Percentiles rank a stretch among this genome's conserved stretches.
Evolutionary conservation across 2,797 vertebrate species (phyloP).

Genomic region (Buceros bicornis): DNA sequence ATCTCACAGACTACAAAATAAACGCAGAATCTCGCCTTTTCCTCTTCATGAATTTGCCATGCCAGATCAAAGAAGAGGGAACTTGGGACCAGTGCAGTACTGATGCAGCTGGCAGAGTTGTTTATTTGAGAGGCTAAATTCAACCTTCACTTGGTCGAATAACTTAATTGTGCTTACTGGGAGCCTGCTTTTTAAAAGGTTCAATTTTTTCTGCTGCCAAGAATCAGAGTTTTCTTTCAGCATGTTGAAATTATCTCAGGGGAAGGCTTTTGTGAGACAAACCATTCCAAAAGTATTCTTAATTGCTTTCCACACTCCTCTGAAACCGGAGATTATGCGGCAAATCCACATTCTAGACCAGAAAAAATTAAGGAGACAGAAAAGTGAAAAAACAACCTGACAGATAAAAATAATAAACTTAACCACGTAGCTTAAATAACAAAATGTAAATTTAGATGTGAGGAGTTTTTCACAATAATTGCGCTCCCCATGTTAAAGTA

Average conservation of each 20-base stretch:
- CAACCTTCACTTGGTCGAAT: conserved; percentile 59
- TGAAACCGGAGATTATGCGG: conserved; percentile 62
- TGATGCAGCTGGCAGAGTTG: conserved; percentile 58
- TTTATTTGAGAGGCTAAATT: conserved; percentile 64
- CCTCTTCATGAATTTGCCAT: conserved; percentile 42
- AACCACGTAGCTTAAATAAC: not conserved
- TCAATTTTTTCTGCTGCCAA: conserved; percentile 65
- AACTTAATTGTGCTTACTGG: conserved; percentile 69
- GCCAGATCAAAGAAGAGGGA: conserved; percentile 53
- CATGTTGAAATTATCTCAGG: conserved; percentile 57
- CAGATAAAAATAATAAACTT: not conserved
- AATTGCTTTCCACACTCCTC: conserved; percentile 58
- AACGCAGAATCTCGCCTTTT: not conserved
- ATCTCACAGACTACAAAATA: conserved; percentile 11
- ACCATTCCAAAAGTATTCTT: conserved; percentile 54
- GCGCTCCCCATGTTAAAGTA: not conserved
- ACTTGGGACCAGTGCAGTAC: conserved; percentile 10
- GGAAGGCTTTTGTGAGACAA: conserved; percentile 55
- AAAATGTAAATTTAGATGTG: conserved; percentile 11
- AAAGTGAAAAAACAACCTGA: not conserved
- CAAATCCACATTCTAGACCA: conserved; percentile 13
- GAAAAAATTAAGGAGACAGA: conserved; percentile 23
- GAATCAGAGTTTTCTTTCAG: conserved; percentile 65
- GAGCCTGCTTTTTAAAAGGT: conserved; percentile 65
- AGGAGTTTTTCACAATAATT: not conserved